Evolutionary conservation across 2,888 invertebrate genomes (phyloP).

Genomic region (Eutolmus rufibarbis): DNA sequence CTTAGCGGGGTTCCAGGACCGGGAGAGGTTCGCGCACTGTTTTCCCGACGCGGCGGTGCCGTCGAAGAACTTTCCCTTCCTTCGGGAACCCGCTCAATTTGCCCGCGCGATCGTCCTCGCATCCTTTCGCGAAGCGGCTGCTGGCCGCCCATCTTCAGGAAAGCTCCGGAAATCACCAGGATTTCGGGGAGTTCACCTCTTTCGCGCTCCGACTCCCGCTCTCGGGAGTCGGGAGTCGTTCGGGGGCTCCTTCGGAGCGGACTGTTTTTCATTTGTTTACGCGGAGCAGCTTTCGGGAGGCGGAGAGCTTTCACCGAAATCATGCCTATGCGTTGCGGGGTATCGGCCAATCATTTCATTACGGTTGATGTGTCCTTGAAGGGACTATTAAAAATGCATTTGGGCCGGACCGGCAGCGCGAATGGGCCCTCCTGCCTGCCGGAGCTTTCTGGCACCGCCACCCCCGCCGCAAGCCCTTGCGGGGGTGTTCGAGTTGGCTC

Average conservation of each 20-base stretch:
- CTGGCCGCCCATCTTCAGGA: not conserved
- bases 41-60: not conserved
- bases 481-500: not conserved
- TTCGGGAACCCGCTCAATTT: constrained; percentile 9
- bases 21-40: constrained; percentile 1
- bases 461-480: not conserved
- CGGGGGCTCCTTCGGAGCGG: constrained; percentile 21
- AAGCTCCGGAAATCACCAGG: not conserved
- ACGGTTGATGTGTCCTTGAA: constrained; percentile 51
- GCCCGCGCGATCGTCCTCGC: not conserved
- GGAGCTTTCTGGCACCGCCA: not conserved
- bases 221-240: not conserved
- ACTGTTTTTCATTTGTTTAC: constrained; percentile 39
- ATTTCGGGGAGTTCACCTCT: constrained; percentile 31
- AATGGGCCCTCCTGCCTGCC: not conserved
- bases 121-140: not conserved
- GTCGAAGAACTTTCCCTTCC: not conserved
- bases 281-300: constrained; percentile 36
- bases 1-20: not conserved
- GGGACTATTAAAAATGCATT: constrained; percentile 51
- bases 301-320: constrained; percentile 47
- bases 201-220: not conserved
- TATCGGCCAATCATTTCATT: constrained; percentile 52
- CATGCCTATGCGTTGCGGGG: constrained; percentile 49
- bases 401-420: constrained; percentile 48